These are phyloP conservation scores for Acrossocheilus fasciatus DNA, from an alignment of 2,797 vertebrate species.

Conservation along the genomic window DNA sequence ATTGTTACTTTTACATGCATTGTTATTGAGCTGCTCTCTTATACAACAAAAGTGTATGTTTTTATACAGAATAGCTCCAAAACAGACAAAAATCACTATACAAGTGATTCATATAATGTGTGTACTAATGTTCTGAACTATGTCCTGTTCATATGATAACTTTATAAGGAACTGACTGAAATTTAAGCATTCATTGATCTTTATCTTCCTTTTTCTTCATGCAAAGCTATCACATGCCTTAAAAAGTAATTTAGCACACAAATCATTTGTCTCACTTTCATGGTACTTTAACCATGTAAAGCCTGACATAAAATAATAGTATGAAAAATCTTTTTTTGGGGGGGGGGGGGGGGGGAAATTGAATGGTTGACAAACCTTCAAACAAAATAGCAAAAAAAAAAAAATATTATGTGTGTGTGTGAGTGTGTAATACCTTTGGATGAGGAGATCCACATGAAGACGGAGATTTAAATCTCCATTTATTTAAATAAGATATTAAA, in stretches of 20 bases:
- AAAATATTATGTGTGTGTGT: no score
- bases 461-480: not conserved
- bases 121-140: not conserved
- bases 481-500: not conserved
- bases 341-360: not conserved
- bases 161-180: no score
- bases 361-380: not conserved
- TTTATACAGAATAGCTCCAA: not conserved
- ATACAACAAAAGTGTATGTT: not conserved
- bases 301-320: not conserved
- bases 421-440: not conserved
- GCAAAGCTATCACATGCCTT: not conserved
- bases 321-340: not conserved
- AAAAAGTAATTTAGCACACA: not conserved
- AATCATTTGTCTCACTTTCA: not conserved
- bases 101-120: not conserved
- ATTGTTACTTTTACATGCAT: conserved; percentile 8
- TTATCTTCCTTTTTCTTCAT: not conserved
- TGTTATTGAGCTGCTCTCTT: not conserved
- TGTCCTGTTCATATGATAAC: not conserved
- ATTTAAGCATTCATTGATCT: no score
- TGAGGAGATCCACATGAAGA: not conserved
- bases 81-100: not conserved
- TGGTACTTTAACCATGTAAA: not conserved
- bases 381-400: not conserved